A percentile compares a stretch with the other conserved stretches of the same genome.
These are phyloP conservation scores for Phengaris arion DNA, from an alignment of 2,888 invertebrate species.

Conservation along the genomic window DNA sequence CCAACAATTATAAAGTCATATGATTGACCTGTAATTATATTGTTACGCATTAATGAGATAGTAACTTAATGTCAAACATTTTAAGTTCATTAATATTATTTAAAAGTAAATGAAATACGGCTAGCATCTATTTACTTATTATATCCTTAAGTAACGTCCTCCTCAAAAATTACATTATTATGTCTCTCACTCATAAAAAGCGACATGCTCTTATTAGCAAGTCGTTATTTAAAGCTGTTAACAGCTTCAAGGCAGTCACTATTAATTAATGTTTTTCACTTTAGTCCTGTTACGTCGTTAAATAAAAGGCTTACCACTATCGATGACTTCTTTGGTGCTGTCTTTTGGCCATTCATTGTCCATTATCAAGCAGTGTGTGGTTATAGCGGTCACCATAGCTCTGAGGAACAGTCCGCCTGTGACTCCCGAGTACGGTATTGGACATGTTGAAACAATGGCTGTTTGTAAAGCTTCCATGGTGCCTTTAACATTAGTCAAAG, in stretches of 20 bases:
- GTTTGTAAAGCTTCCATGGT: slow-evolving; percentile 42
- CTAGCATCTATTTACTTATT: too few relatives aligned
- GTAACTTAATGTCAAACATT: too few relatives aligned
- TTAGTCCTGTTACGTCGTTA: too few relatives aligned
- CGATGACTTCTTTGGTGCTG: slow-evolving; percentile 45
- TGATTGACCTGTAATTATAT: slow-evolving; percentile 43
- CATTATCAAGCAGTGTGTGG: slow-evolving; percentile 76
- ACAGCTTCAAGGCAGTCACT: too few relatives aligned
- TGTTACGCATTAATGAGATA: not conserved
- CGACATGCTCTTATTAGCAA: too few relatives aligned
- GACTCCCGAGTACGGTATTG: slow-evolving; percentile 49
- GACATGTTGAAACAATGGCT: slow-evolving; percentile 48
- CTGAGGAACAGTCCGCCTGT: slow-evolving; percentile 71
- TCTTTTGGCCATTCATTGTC: slow-evolving; percentile 76
- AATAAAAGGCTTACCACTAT: slow-evolving; percentile 29
- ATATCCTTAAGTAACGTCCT: too few relatives aligned
- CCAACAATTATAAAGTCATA: slow-evolving; percentile 77
- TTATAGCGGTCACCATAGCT: slow-evolving; percentile 77
- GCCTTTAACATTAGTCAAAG: not conserved
- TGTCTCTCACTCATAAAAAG: too few relatives aligned
- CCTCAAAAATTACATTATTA: too few relatives aligned
- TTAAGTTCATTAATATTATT: not conserved
- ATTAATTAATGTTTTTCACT: too few relatives aligned
- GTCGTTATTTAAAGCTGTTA: too few relatives aligned
- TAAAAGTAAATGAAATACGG: not conserved